Percentiles rank a stretch among this genome's conserved stretches.
Conservation (phyloP, 2,113 vertebrate genomes). For the Saimiri boliviensis region DNA sequence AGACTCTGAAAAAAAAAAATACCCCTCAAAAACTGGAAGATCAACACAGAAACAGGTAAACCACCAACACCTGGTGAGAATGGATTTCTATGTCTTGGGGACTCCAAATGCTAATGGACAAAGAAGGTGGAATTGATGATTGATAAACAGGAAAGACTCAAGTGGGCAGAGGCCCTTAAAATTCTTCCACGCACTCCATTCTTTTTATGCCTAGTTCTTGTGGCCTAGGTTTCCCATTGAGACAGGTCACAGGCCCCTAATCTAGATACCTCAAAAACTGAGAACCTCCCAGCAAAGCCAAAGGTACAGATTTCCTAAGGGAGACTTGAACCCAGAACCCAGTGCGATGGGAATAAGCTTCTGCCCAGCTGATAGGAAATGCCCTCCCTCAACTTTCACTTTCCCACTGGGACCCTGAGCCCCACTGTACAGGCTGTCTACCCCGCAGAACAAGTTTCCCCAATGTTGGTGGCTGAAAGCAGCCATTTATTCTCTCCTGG, state of each 20-base stretch:
- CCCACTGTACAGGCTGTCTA: rapidly evolving
- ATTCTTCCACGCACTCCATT: rapidly evolving
- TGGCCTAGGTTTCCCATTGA: rapidly evolving
- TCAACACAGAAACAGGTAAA: not conserved
- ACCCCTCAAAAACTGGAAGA: not conserved
- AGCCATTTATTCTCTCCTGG: not conserved
- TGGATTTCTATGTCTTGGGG: not conserved
- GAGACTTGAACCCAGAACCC: not conserved
- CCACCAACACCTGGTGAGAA: rapidly evolving
- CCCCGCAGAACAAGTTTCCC: rapidly evolving
- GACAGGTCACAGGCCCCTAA: not conserved
- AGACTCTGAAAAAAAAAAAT: too few relatives aligned
- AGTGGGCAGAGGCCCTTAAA: not conserved
- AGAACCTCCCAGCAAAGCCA: not conserved
- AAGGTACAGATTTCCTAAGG: too few relatives aligned
- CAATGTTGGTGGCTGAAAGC: rapidly evolving
- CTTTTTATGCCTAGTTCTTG: rapidly evolving
- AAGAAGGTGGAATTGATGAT: not conserved
- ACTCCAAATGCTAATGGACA: not conserved
- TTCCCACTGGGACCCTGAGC: rapidly evolving
- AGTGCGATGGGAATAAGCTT: rapidly evolving
- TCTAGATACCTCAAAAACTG: rapidly evolving
- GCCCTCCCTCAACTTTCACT: rapidly evolving
- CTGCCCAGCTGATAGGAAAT: not conserved
- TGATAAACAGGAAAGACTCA: not conserved